A percentile compares a stretch with the other conserved stretches of the same genome.
These are phyloP conservation scores for Chaetura pelagica DNA, from an alignment of 2,113 vertebrate genomes.

Conservation along the genomic window DNA sequence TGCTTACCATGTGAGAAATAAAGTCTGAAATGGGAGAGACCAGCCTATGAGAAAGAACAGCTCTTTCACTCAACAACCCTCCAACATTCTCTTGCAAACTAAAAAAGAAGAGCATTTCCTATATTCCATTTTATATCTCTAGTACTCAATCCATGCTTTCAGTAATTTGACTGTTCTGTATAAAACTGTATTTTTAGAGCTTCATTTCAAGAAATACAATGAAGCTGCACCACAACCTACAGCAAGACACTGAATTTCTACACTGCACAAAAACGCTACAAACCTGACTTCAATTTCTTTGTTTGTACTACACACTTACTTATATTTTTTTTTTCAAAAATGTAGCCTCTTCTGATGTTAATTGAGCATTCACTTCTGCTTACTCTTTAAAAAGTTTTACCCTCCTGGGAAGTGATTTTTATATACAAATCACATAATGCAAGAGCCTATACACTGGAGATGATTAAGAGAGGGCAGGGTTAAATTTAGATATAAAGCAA, in stretches of 20 bases:
- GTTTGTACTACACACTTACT: constrained; percentile 40
- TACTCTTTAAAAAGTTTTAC: constrained; percentile 56
- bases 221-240: background rate
- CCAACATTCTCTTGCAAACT: background rate
- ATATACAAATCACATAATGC: constrained; percentile 73
- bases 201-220: background rate
- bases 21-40: background rate
- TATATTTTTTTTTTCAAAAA: constrained; percentile 73
- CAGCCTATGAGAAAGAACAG: background rate
- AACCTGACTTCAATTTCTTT: constrained; percentile 66
- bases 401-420: constrained; percentile 72
- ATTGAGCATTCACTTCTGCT: constrained; percentile 63
- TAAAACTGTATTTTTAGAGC: background rate
- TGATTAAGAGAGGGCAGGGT: constrained; percentile 70
- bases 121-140: background rate
- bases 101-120: background rate
- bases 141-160: background rate
- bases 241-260: background rate
- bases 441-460: constrained; percentile 64
- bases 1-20: background rate
- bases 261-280: constrained; percentile 31
- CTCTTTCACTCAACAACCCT: background rate
- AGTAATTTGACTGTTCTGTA: background rate
- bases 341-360: constrained; percentile 59
- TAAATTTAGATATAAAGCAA: constrained; percentile 52